These are phyloP conservation scores for Xylocopa sonorina DNA, from an alignment of 1,140 invertebrate species.

Conservation along the genomic window DNA sequence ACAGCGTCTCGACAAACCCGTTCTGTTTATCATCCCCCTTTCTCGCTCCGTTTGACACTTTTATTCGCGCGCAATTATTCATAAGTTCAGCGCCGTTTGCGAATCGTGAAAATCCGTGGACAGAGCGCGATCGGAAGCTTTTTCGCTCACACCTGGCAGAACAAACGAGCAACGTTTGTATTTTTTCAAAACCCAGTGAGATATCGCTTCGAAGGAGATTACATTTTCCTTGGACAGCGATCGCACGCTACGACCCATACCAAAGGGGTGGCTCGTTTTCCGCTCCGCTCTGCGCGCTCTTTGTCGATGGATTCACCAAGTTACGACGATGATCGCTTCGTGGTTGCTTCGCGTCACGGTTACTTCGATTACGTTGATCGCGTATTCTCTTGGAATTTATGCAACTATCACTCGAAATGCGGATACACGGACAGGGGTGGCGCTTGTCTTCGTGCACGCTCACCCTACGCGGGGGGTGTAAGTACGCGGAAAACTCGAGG, in stretches of 20 bases:
- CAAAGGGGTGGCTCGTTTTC: background rate
- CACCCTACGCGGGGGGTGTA: background rate
- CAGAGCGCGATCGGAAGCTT: background rate
- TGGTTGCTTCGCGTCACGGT: conserved; percentile 25
- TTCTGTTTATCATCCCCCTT: background rate
- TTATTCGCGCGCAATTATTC: conserved; percentile 16
- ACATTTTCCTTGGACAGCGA: background rate
- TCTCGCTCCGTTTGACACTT: background rate
- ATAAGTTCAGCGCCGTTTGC: background rate
- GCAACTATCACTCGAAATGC: conserved; percentile 24
- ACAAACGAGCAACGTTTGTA: background rate
- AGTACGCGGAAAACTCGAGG: too few species aligned
- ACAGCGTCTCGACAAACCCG: background rate
- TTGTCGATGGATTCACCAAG: conserved; percentile 20
- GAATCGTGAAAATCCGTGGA: background rate
- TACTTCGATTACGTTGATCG: background rate
- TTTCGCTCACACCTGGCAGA: background rate
- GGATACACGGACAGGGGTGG: background rate
- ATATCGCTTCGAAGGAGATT: background rate
- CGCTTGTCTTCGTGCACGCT: too few species aligned
- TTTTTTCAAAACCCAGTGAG: background rate
- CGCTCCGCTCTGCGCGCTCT: background rate
- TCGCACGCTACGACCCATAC: background rate
- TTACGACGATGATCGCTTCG: conserved; percentile 22
- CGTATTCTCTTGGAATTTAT: conserved; percentile 22